These are phyloP conservation scores for Hirtodrosophila trivittata DNA, from an alignment of 2,888 invertebrate species.

Conservation along the genomic window DNA sequence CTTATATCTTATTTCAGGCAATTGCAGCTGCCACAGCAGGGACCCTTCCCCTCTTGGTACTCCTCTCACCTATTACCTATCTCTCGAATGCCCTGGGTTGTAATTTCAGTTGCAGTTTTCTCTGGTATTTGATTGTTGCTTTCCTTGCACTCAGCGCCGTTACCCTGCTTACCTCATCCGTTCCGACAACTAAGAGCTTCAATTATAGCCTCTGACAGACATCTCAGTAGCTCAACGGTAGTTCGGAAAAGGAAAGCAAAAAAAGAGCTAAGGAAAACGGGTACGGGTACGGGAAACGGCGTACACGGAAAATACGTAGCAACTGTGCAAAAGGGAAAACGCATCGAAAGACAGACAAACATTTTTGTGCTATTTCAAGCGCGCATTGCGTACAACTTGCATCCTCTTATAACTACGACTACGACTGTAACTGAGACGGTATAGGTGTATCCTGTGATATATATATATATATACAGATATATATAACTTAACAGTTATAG, in stretches of 20 bases:
- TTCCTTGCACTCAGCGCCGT: constrained; percentile 20
- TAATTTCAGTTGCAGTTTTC: constrained; percentile 73
- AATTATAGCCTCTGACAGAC: constrained; percentile 67
- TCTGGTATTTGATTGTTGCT: constrained; percentile 66
- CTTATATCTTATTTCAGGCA: constrained; percentile 67
- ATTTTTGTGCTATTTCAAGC: constrained; percentile 60
- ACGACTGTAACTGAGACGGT: constrained; percentile 9
- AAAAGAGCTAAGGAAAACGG: background rate
- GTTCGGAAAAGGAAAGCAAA: background rate
- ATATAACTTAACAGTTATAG: constrained; percentile 6
- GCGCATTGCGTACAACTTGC: constrained; percentile 45
- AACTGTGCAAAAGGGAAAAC: constrained; percentile 27
- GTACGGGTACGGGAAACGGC: background rate
- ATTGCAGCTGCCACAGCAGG: constrained; percentile 44
- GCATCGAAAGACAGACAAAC: constrained; percentile 40
- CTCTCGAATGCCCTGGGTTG: constrained; percentile 60
- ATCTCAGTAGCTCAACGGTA: constrained; percentile 15
- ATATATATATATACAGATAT: background rate
- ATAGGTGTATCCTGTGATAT: constrained; percentile 14
- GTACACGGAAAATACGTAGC: constrained; percentile 4
- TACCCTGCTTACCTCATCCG: constrained; percentile 17
- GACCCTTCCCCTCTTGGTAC: constrained; percentile 3
- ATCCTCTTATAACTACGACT: constrained; percentile 22
- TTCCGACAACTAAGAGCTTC: constrained; percentile 62
- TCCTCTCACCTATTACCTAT: constrained; percentile 9